A percentile compares a stretch with the other conserved stretches of the same genome.
phyloP scores from a whole-genome alignment of 2,888 invertebrate species.

The Eledona agricola region DNA sequence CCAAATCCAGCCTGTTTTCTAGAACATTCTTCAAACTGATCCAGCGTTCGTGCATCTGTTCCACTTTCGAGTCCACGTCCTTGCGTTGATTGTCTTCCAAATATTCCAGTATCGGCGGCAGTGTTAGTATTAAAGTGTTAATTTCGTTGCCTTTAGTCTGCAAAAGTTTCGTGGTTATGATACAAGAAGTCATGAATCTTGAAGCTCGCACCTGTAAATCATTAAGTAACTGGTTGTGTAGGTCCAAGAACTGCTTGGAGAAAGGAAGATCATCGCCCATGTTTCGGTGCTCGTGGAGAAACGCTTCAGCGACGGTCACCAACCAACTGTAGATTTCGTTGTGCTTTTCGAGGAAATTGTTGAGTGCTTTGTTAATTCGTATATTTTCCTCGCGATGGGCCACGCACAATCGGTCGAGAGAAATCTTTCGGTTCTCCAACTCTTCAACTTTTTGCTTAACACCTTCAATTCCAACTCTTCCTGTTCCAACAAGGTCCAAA shows the following conservation, averaged over 20 bases:
- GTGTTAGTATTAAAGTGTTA: slow-evolving; percentile 70
- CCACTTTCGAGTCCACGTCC: slow-evolving; percentile 71
- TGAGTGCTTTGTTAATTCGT: slow-evolving; percentile 73
- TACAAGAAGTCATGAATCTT: too few relatives aligned
- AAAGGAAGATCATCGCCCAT: slow-evolving; percentile 75
- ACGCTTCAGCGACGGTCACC: slow-evolving; percentile 75
- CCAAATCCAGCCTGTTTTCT: slow-evolving; percentile 72
- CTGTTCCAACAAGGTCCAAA: slow-evolving; percentile 72
- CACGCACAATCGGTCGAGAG: slow-evolving; percentile 70
- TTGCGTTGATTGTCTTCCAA: slow-evolving; percentile 71
- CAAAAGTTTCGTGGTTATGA: too few relatives aligned
- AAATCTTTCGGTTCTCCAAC: slow-evolving; percentile 77
- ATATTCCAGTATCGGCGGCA: slow-evolving; percentile 70
- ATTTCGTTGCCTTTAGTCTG: slow-evolving; percentile 75
- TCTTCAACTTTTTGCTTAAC: slow-evolving; percentile 74
- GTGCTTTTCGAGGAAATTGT: slow-evolving; percentile 74
- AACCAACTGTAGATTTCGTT: slow-evolving; percentile 79
- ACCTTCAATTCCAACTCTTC: slow-evolving; percentile 72
- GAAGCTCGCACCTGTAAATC: slow-evolving; percentile 70
- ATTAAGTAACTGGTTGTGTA: slow-evolving; percentile 76
- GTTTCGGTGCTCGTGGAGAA: slow-evolving; percentile 75
- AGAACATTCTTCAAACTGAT: slow-evolving; percentile 69
- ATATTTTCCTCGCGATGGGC: slow-evolving; percentile 75
- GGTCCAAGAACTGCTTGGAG: slow-evolving; percentile 76
- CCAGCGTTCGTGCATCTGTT: slow-evolving; percentile 72